Evolutionary conservation across 2,113 vertebrate species (phyloP).

Genomic region (Gambusia holbrooki): DNA sequence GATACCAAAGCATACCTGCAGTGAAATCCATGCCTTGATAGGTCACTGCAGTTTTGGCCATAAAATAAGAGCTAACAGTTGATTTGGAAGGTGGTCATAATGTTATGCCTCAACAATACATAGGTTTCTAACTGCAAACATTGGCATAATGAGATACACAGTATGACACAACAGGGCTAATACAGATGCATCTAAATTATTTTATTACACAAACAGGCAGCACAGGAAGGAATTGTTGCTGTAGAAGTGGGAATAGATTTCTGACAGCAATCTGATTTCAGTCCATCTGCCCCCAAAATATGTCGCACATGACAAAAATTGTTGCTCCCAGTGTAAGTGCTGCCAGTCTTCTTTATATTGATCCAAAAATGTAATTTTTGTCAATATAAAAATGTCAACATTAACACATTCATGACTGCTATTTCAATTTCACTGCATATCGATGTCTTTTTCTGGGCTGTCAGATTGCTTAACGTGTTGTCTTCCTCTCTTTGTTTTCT

Average conservation of each 20-base stretch:
- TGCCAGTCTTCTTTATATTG: conserved; percentile 52
- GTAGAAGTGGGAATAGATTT: conserved; percentile 51
- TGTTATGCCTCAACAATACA: background rate
- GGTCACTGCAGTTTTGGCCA: background rate
- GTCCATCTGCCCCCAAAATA: conserved; percentile 72
- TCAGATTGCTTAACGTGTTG: conserved; percentile 56
- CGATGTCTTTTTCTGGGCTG: conserved; percentile 44
- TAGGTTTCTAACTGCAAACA: background rate
- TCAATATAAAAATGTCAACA: conserved; percentile 55
- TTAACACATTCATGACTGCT: conserved; percentile 58
- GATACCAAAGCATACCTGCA: background rate
- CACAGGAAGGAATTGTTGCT: conserved; percentile 34
- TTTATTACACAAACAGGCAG: conserved; percentile 17
- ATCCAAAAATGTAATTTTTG: conserved; percentile 53
- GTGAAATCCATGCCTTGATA: background rate
- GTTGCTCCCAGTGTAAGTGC: conserved; percentile 26
- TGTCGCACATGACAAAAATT: conserved; percentile 39
- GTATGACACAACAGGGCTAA: background rate
- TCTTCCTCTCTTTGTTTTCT: conserved; percentile 46
- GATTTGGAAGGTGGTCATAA: background rate
- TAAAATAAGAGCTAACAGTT: background rate
- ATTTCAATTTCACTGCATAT: conserved; percentile 60
- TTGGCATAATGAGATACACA: conserved; percentile 9
- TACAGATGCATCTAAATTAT: conserved; percentile 17
- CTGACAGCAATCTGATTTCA: conserved; percentile 73